Evolutionary conservation across 2,888 invertebrate species (phyloP), one percentile per base, ranked within the genome.

Genomic region (Melangyna quadrimaculata): DNA sequence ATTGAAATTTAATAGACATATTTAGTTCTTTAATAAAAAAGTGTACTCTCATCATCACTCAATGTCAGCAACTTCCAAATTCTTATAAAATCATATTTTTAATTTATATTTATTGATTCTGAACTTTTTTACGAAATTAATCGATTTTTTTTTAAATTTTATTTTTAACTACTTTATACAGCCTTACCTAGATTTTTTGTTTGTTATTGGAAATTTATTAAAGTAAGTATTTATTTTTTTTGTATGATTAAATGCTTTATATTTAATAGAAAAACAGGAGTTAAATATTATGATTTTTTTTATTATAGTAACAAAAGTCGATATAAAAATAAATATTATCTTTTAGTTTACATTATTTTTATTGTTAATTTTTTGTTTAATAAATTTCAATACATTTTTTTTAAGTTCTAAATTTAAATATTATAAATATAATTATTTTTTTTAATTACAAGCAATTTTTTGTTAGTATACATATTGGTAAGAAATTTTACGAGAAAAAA

Each of bases 321-420:
- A 84, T 84, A 84, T 84, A 84, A 84, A 84, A 84, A 84, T 84
- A 84, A 84, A 80, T 84, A 57, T 72, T 40, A 69, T 59, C 67
- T 69, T 65, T 73, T 74, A 55, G 53, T 73, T 59, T 45, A 65
- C 59, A 59, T 72, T 40, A 69, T 72, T 63, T 73, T 63, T 73
- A 51, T 72, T 27, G 63, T 70, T 53, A 27, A 65, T 40, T 24
- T 53, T n/a, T n/a, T n/a, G n/a, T n/a, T 57, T 35, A 51, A 29
- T 51, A 67, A 67, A 37, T 74, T 53, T 61, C 5, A 84, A 71
- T 65, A 75, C 43, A n/a, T 67, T 51, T 71, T 57, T 48, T 48
- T 55, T 53, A 4, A 65, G 27, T 45, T 65, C 29, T 51, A 37
- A 61, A 51, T 35, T 51, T 73, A 37, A 51, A 19, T 65, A 17